Percentiles rank a stretch among this genome's conserved stretches.
phyloP scores from a whole-genome alignment of 2,888 invertebrate genomes.

The Malthinus flaveolus region DNA sequence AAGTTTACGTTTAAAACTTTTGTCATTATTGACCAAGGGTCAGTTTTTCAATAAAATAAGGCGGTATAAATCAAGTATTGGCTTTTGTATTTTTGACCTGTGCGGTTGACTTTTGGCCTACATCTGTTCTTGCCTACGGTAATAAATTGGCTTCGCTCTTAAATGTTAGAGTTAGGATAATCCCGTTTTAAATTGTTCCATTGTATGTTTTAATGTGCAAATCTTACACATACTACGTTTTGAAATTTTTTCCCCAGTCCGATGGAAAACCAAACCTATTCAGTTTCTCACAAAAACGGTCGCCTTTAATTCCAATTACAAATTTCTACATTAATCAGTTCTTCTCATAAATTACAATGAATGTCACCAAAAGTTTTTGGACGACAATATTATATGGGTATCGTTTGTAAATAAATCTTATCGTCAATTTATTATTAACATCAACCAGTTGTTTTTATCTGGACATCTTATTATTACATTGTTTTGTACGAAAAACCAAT shows the following conservation, averaged over 20 bases:
- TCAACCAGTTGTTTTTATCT: constrained; percentile 33
- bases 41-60: constrained; percentile 47
- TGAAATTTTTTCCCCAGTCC: constrained; percentile 9
- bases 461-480: constrained; percentile 26
- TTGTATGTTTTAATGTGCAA: constrained; percentile 32
- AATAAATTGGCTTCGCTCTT: constrained; percentile 41
- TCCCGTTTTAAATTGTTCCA: constrained; percentile 38
- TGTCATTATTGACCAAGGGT: constrained; percentile 46
- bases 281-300: constrained; percentile 20
- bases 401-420: constrained; percentile 23
- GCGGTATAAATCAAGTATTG: constrained; percentile 54
- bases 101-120: constrained; percentile 55
- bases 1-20: constrained; percentile 43
- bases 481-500: constrained; percentile 32
- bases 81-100: constrained; percentile 45
- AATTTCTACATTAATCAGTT: constrained; percentile 16
- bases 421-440: constrained; percentile 17
- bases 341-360: constrained; percentile 27
- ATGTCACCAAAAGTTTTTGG: constrained; percentile 26
- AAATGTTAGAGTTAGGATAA: constrained; percentile 34
- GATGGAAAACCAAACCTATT: constrained; percentile 14
- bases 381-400: constrained; percentile 34
- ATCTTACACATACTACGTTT: constrained; percentile 20
- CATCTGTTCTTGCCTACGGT: constrained; percentile 52
- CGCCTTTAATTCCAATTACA: constrained; percentile 3